These are phyloP conservation scores for Campaea margaritaria DNA, from an alignment of 2,888 invertebrate genomes.

Conservation along the genomic window DNA sequence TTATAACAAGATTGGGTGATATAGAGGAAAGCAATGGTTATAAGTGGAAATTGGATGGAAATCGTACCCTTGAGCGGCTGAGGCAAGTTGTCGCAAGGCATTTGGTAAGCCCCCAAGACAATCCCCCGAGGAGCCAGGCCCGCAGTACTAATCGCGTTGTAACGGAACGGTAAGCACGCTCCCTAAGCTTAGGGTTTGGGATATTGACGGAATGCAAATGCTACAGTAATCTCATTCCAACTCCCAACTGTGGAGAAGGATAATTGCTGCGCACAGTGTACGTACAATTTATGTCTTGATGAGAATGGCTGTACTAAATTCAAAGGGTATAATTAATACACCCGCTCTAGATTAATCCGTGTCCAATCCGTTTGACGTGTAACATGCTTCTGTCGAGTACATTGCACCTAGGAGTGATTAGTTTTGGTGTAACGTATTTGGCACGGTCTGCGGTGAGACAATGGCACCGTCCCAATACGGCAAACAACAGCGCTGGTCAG, in stretches of 20 bases:
- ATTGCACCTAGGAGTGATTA: conserved; percentile 35
- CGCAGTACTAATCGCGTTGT: conserved; percentile 63
- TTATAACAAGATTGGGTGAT: neutral
- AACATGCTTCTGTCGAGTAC: conserved; percentile 28
- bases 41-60: conserved; percentile 18
- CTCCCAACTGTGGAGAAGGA: conserved; percentile 36
- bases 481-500: conserved; percentile 45
- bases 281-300: conserved; percentile 24
- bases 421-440: conserved; percentile 42
- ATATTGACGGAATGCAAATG: conserved; percentile 69
- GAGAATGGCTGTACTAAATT: conserved; percentile 23
- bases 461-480: conserved; percentile 44
- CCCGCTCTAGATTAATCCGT: conserved; percentile 34
- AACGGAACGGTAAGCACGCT: conserved; percentile 56
- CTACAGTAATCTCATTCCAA: conserved; percentile 55
- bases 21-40: neutral
- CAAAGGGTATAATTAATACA: conserved; percentile 19
- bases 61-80: conserved; percentile 40
- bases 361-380: conserved; percentile 34
- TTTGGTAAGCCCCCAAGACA: conserved; percentile 51
- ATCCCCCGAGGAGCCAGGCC: conserved; percentile 50
- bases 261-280: conserved; percentile 34
- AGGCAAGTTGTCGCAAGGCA: conserved; percentile 49
- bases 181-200: conserved; percentile 54
- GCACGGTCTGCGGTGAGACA: conserved; percentile 49